A percentile compares a stretch with the other conserved stretches of the same genome.
phyloP scores from a whole-genome alignment of 2,888 invertebrate genomes.

The Blastobasis lacticolella region DNA sequence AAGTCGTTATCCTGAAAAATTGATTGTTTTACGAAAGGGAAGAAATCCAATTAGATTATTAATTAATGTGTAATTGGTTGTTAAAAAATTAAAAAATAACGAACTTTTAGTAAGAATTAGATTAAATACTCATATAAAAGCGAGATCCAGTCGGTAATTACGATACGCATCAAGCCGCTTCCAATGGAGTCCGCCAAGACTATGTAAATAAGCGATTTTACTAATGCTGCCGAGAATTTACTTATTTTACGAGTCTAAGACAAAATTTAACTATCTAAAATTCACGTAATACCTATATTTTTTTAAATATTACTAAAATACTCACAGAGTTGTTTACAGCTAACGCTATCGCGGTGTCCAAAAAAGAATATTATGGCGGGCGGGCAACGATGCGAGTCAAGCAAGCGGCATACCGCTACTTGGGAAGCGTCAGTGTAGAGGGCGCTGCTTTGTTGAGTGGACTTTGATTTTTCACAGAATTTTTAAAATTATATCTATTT shows the following conservation, averaged over 20 bases:
- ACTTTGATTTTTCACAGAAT: neutral
- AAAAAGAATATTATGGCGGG: constrained; percentile 61
- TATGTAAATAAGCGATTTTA: constrained; percentile 5
- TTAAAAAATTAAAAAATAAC: too few species aligned
- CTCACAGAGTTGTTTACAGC: constrained; percentile 67
- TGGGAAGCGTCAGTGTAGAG: constrained; percentile 63
- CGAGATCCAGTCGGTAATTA: too few species aligned
- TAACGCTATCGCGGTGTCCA: constrained; percentile 45
- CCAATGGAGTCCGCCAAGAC: constrained; percentile 54
- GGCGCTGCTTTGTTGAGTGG: constrained; percentile 35
- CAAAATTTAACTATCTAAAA: too few species aligned
- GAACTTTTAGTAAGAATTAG: too few species aligned
- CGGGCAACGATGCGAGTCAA: constrained; percentile 36
- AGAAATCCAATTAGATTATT: too few species aligned
- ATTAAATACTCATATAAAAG: too few species aligned
- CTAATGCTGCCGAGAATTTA: too few species aligned
- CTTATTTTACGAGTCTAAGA: too few species aligned
- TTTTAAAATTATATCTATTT: neutral
- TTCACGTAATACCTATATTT: constrained; percentile 4
- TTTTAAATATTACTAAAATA: constrained; percentile 26
- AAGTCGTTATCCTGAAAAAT: too few species aligned
- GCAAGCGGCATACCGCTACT: constrained; percentile 31
- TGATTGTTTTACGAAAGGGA: too few species aligned
- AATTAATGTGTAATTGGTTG: too few species aligned
- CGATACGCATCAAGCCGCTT: constrained; percentile 31